Conservation (phyloP, 2,888 invertebrate species). For the Synanthedon tipuliformis region DNA sequence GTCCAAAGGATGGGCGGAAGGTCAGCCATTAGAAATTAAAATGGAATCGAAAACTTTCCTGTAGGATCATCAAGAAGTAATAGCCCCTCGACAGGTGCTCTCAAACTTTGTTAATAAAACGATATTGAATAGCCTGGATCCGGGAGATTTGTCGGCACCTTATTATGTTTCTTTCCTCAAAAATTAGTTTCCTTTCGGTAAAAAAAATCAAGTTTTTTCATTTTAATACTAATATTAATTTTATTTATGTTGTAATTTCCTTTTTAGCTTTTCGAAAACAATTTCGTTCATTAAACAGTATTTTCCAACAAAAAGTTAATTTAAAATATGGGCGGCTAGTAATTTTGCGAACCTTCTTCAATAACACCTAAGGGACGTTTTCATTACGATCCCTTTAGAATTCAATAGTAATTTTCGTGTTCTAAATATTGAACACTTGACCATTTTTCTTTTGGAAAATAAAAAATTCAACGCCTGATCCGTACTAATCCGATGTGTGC, state of each 20-base stretch:
- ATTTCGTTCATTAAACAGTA: too few relatives aligned
- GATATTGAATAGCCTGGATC: conserved; percentile 20
- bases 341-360: neutral
- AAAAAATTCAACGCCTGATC: too few relatives aligned
- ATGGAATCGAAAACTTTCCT: conserved; percentile 21
- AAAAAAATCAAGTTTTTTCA: too few relatives aligned
- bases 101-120: conserved; percentile 36
- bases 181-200: too few relatives aligned
- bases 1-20: neutral
- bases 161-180: too few relatives aligned
- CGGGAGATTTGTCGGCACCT: conserved; percentile 9
- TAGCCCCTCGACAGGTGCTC: conserved; percentile 21
- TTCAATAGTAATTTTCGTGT: neutral
- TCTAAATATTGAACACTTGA: neutral
- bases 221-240: too few relatives aligned
- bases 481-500: too few relatives aligned
- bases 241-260: too few relatives aligned
- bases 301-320: too few relatives aligned
- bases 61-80: conserved; percentile 19
- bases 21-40: conserved; percentile 21
- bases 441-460: too few relatives aligned
- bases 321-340: neutral
- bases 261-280: too few relatives aligned
- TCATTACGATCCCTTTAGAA: neutral
- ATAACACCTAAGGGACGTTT: neutral